A percentile compares a stretch with the other conserved stretches of the same genome.
Evolutionary conservation across 2,888 invertebrate species (phyloP).

Genomic region (Theodoxus fluviatilis): DNA sequence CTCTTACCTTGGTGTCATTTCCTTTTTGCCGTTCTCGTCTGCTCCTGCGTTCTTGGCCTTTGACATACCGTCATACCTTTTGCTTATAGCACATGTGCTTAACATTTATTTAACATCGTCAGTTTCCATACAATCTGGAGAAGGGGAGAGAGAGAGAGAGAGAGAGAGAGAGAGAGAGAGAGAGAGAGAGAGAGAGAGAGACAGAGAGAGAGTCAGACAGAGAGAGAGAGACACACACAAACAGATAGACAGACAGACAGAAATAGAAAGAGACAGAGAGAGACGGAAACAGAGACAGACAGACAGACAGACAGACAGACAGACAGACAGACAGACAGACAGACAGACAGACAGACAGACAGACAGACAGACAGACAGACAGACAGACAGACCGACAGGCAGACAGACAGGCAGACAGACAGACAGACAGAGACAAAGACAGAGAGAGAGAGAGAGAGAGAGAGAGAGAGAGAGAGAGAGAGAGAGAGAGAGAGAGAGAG

Average conservation of each 20-base stretch:
- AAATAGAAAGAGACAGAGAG: neutral
- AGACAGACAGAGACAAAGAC: too few species aligned
- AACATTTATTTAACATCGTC: conserved; percentile 6
- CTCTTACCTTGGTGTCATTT: neutral
- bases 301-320: conserved; percentile 23
- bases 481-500: too few species aligned
- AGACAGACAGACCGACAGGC: neutral
- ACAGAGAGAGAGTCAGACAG: conserved; percentile 17
- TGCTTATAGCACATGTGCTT: neutral
- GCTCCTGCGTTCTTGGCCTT: neutral
- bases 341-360: neutral
- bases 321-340: conserved; percentile 12
- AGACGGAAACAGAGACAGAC: conserved; percentile 18
- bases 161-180: conserved; percentile 23
- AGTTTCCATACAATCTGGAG: conserved; percentile 18
- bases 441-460: too few species aligned
- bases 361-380: neutral
- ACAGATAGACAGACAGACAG: neutral
- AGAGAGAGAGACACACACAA: neutral
- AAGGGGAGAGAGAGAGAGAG: conserved; percentile 12
- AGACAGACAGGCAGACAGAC: neutral
- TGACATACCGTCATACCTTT: neutral
- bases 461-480: too few species aligned
- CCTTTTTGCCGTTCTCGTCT: neutral
- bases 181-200: conserved; percentile 27